These are phyloP conservation scores for Archaeoteleia sp. DNA, from an alignment of 2,888 invertebrate species.

Conservation along the genomic window DNA sequence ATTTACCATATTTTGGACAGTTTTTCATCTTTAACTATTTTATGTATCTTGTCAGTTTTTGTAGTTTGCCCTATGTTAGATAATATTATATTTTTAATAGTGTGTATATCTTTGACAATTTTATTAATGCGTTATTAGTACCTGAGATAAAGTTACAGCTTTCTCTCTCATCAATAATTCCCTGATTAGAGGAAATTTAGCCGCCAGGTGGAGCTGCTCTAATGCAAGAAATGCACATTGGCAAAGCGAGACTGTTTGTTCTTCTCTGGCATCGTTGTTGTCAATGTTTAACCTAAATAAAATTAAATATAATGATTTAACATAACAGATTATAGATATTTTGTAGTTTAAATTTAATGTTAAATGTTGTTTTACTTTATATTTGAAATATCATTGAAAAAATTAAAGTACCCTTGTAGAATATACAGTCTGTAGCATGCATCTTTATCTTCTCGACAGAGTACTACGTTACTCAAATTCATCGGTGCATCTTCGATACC, in stretches of 20 bases:
- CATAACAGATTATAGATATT: neutral
- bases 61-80: too few relatives aligned
- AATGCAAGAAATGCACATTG: slow-evolving; percentile 85
- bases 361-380: neutral
- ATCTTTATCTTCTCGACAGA: slow-evolving; percentile 82
- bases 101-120: too few relatives aligned
- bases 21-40: neutral
- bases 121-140: too few relatives aligned
- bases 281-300: slow-evolving; percentile 83
- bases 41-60: too few relatives aligned
- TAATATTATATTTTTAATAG: too few relatives aligned
- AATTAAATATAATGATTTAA: neutral
- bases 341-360: neutral
- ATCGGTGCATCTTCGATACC: slow-evolving; percentile 87
- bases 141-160: slow-evolving; percentile 82
- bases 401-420: slow-evolving; percentile 85
- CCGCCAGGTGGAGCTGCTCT: slow-evolving; percentile 80
- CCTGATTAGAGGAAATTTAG: slow-evolving; percentile 82
- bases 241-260: slow-evolving; percentile 83
- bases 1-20: neutral
- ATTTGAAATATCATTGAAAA: neutral
- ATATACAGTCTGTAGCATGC: slow-evolving; percentile 82
- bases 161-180: slow-evolving; percentile 82
- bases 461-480: slow-evolving; percentile 83
- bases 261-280: slow-evolving; percentile 78